Evolutionary conservation across 2,888 invertebrate genomes (phyloP).

Genomic region (Coenonympha arcania): DNA sequence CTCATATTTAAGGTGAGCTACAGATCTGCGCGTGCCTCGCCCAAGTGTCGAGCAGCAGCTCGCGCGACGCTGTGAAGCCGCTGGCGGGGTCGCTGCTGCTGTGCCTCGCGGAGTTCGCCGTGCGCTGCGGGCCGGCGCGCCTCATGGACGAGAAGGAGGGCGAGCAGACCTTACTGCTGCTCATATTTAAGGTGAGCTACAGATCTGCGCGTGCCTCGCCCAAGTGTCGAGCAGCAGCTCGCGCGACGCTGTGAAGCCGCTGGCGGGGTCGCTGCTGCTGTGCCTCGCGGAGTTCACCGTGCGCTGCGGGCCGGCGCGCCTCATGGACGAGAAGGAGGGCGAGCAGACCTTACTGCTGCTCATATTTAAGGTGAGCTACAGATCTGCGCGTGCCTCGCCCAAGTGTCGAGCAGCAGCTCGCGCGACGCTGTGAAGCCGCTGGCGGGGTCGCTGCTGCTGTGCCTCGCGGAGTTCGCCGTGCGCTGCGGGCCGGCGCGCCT

Average conservation of each 20-base stretch:
- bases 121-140: slow-evolving; percentile 82
- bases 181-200: slow-evolving; percentile 80
- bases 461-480: slow-evolving; percentile 96
- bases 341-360: slow-evolving; percentile 74
- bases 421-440: slow-evolving; percentile 79
- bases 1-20: slow-evolving; percentile 80
- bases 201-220: slow-evolving; percentile 70
- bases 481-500: slow-evolving; percentile 80
- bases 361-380: slow-evolving; percentile 79
- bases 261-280: slow-evolving; percentile 86
- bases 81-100: slow-evolving; percentile 87
- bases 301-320: slow-evolving; percentile 80
- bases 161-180: slow-evolving; percentile 71
- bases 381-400: slow-evolving; percentile 68
- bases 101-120: slow-evolving; percentile 95
- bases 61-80: slow-evolving; percentile 77
- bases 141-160: slow-evolving; percentile 74
- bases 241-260: slow-evolving; percentile 77
- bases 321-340: slow-evolving; percentile 73
- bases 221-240: slow-evolving; percentile 68
- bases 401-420: slow-evolving; percentile 67
- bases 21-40: slow-evolving; percentile 71
- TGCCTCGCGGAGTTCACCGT: slow-evolving; percentile 96
- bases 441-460: slow-evolving; percentile 86
- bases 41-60: slow-evolving; percentile 65